A percentile compares a stretch with the other conserved stretches of the same genome.
Evolutionary conservation across 2,797 vertebrate species (phyloP).

Genomic region (Sebastiscus tertius): DNA sequence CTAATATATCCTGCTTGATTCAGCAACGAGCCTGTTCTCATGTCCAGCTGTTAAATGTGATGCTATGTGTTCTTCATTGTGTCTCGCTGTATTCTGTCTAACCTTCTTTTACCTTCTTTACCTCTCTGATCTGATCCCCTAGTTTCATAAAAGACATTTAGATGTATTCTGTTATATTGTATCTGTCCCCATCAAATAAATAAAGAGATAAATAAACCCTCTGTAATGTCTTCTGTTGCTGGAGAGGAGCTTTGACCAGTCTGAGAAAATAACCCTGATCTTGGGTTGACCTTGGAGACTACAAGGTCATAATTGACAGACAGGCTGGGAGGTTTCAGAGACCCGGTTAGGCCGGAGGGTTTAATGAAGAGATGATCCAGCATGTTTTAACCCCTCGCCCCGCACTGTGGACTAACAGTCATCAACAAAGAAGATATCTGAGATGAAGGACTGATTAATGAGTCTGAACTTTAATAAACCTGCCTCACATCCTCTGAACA

Average conservation of each 20-base stretch:
- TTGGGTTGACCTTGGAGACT: background rate
- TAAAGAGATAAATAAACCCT: background rate
- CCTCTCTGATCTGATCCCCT: background rate
- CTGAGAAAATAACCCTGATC: background rate
- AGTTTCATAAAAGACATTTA: background rate
- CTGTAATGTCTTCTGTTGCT: background rate
- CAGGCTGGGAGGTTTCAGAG: too few relatives aligned
- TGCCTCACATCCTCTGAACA: too few relatives aligned
- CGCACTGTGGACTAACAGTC: background rate
- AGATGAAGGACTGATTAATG: background rate
- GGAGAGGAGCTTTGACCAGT: background rate
- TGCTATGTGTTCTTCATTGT: background rate
- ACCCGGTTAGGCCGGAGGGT: too few relatives aligned
- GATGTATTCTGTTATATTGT: background rate
- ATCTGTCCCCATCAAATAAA: background rate
- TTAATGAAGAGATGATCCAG: too few relatives aligned
- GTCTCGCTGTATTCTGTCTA: background rate
- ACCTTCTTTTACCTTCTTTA: background rate
- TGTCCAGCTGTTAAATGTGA: background rate
- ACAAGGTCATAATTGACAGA: too few relatives aligned
- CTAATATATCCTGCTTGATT: background rate
- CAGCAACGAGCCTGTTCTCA: background rate
- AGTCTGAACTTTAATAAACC: background rate
- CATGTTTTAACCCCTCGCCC: too few relatives aligned
- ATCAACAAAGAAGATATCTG: background rate